These are phyloP conservation scores for Diplodus sargus DNA, from an alignment of 2,797 vertebrate species.

Conservation along the genomic window DNA sequence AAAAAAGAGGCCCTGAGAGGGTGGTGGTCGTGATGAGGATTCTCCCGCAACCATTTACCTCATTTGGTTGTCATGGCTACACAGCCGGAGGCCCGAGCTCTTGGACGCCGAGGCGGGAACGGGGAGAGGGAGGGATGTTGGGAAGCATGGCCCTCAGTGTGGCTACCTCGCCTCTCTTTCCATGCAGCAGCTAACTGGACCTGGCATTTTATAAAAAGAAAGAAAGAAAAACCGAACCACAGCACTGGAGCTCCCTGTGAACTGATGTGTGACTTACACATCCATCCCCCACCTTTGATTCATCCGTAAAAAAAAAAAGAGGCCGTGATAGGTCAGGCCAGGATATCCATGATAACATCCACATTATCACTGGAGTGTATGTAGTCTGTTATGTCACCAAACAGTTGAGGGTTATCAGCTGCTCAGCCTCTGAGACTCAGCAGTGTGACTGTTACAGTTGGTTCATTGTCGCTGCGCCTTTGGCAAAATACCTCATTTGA, in stretches of 20 bases:
- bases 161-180: conserved; percentile 65
- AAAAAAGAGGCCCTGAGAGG: conserved; percentile 53
- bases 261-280: conserved; percentile 50
- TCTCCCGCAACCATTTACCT: conserved; percentile 86
- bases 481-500: not conserved
- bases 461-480: not conserved
- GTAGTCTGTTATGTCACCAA: not conserved
- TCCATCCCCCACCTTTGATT: conserved; percentile 9
- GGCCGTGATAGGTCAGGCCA: conserved; percentile 14
- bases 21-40: conserved; percentile 81
- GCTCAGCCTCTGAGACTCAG: not conserved
- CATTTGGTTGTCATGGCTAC: conserved; percentile 87
- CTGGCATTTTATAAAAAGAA: conserved; percentile 62
- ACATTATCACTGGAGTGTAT: not conserved
- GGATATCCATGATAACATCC: not conserved
- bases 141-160: conserved; percentile 71
- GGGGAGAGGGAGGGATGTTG: conserved; percentile 70
- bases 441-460: not conserved
- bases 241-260: conserved; percentile 33
- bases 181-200: conserved; percentile 72
- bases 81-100: conserved; percentile 83
- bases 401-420: not conserved
- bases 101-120: conserved; percentile 80
- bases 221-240: conserved; percentile 10
- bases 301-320: conserved; percentile 8